These are phyloP conservation scores for Sesia bembeciformis DNA, from an alignment of 2,888 invertebrate species.

Conservation along the genomic window DNA sequence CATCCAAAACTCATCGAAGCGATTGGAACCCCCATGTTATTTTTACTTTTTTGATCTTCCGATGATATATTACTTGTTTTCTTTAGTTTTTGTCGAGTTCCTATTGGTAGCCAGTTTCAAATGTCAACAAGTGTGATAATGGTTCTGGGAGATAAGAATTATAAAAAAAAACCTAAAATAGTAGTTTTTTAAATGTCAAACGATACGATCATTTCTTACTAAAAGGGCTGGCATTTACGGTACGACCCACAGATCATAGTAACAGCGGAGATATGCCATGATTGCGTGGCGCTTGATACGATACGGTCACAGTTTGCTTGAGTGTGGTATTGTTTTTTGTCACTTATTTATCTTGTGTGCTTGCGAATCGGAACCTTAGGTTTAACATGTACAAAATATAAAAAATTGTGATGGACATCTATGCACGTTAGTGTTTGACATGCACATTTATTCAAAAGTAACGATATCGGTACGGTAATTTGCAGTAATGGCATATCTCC, in stretches of 20 bases:
- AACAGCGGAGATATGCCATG: too few species aligned
- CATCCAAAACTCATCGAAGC: conserved; percentile 36
- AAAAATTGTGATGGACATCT: too few species aligned
- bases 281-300: too few species aligned
- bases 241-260: background rate
- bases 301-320: too few species aligned
- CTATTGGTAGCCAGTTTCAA: conserved; percentile 26
- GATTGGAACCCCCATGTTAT: conserved; percentile 37
- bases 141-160: background rate
- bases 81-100: conserved; percentile 18
- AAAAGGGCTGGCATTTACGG: background rate
- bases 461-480: too few species aligned
- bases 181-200: background rate
- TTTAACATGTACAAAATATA: too few species aligned
- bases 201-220: background rate
- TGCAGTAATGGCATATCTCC: too few species aligned
- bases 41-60: conserved; percentile 25
- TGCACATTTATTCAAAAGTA: too few species aligned
- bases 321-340: too few species aligned
- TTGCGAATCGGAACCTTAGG: too few species aligned
- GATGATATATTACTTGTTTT: conserved; percentile 33
- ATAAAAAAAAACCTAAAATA: background rate
- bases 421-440: too few species aligned
- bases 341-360: too few species aligned
- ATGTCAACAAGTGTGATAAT: conserved; percentile 30